Evolutionary conservation across 2,888 invertebrate genomes (phyloP).

Genomic region (Microdon myrmicae): DNA sequence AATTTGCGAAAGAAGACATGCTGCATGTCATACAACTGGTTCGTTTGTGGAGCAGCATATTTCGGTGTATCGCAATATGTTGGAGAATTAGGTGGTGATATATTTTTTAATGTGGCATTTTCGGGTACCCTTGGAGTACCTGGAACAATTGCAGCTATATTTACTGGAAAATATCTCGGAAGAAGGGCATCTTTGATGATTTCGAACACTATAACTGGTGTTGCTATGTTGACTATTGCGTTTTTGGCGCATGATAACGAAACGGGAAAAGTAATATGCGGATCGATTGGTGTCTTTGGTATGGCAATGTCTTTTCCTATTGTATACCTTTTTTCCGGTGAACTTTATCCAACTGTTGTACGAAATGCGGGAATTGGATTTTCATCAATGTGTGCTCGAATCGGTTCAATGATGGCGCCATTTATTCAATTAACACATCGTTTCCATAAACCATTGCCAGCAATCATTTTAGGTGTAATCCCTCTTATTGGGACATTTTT

Average conservation of each 20-base stretch:
- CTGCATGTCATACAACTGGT: constrained; percentile 68
- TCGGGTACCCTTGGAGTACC: constrained; percentile 76
- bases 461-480: constrained; percentile 75
- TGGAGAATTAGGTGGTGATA: constrained; percentile 79
- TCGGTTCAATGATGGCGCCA: constrained; percentile 85
- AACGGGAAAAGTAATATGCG: background rate
- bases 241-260: constrained; percentile 64
- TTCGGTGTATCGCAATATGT: constrained; percentile 89
- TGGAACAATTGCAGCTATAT: constrained; percentile 69
- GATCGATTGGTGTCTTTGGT: constrained; percentile 80
- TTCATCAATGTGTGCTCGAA: constrained; percentile 82
- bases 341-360: constrained; percentile 85
- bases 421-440: constrained; percentile 75
- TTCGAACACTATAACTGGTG: constrained; percentile 72
- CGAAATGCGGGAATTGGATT: constrained; percentile 85
- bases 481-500: constrained; percentile 75
- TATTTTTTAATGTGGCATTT: constrained; percentile 83
- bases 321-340: constrained; percentile 84
- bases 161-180: constrained; percentile 74
- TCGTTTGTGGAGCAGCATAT: constrained; percentile 78
- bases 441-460: constrained; percentile 72
- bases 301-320: constrained; percentile 83
- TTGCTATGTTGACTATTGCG: constrained; percentile 75
- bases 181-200: constrained; percentile 75
- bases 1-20: constrained; percentile 72